phyloP scores from a whole-genome alignment of 2,888 invertebrate genomes.

The Epirrita christyi region DNA sequence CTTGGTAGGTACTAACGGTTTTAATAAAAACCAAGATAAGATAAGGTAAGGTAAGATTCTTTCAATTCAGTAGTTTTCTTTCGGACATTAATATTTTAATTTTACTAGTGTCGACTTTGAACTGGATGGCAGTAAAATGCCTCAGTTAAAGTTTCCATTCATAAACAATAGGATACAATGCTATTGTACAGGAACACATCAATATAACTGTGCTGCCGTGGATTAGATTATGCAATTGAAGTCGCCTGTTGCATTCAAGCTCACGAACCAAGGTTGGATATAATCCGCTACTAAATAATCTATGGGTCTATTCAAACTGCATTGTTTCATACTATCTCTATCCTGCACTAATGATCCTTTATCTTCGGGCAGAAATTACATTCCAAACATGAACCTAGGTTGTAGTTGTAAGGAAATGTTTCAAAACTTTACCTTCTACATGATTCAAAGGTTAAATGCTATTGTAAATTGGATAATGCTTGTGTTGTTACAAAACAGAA shows the following conservation, averaged over 20 bases:
- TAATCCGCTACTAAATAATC: conserved; percentile 2
- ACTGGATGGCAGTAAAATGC: neutral
- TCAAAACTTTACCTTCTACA: conserved; percentile 4
- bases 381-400: neutral
- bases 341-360: neutral
- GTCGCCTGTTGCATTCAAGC: conserved; percentile 24
- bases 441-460: conserved; percentile 15
- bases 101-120: neutral
- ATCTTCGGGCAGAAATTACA: neutral
- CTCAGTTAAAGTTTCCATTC: neutral
- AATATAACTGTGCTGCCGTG: conserved; percentile 48
- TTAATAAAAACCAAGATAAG: too few relatives aligned
- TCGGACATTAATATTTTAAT: too few relatives aligned
- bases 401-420: conserved; percentile 11
- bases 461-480: conserved; percentile 17
- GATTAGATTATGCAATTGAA: conserved; percentile 43
- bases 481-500: conserved; percentile 15
- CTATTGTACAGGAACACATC: conserved; percentile 50
- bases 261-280: conserved; percentile 26
- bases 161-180: conserved; percentile 14
- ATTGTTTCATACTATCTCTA: conserved; percentile 1
- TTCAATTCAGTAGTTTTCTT: too few relatives aligned
- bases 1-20: too few relatives aligned
- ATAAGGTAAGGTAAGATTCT: too few relatives aligned
- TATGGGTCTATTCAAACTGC: neutral